A percentile compares a stretch with the other conserved stretches of the same genome.
Evolutionary conservation across 2,888 invertebrate species (phyloP).

Genomic region (Acholoe squamosa): DNA sequence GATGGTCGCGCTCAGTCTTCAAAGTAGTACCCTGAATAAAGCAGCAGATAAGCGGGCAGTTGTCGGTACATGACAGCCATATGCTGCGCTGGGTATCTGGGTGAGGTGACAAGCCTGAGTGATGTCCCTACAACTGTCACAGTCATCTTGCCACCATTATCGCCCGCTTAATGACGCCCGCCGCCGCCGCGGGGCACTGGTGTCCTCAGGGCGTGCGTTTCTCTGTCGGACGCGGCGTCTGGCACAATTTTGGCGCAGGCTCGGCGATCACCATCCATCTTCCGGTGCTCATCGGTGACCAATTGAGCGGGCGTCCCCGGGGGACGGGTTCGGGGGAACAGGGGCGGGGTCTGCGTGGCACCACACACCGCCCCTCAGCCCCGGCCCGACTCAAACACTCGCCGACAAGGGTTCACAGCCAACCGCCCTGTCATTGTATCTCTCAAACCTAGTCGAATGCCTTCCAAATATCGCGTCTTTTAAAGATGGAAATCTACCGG

Average conservation of each 20-base stretch:
- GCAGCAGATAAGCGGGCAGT: neutral
- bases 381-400: neutral
- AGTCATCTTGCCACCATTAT: constrained; percentile 25
- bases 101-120: constrained; percentile 53
- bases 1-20: too few relatives aligned
- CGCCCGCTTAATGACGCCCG: constrained; percentile 39
- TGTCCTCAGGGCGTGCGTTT: constrained; percentile 51
- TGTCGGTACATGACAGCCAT: constrained; percentile 50
- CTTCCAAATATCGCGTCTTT: too few relatives aligned
- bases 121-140: constrained; percentile 59
- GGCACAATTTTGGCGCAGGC: neutral
- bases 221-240: constrained; percentile 37
- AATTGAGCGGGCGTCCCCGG: constrained; percentile 10
- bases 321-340: neutral
- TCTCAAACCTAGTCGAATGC: too few relatives aligned
- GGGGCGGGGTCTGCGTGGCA: neutral
- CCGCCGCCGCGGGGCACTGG: constrained; percentile 42
- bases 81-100: neutral
- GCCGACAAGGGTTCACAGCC: neutral
- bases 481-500: too few relatives aligned
- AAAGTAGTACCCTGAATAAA: too few relatives aligned
- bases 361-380: constrained; percentile 7
- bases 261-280: constrained; percentile 46
- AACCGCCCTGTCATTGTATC: neutral
- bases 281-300: neutral